These are phyloP conservation scores for Semaprochilodus insignis DNA, from an alignment of 2,797 vertebrate species.

Conservation along the genomic window DNA sequence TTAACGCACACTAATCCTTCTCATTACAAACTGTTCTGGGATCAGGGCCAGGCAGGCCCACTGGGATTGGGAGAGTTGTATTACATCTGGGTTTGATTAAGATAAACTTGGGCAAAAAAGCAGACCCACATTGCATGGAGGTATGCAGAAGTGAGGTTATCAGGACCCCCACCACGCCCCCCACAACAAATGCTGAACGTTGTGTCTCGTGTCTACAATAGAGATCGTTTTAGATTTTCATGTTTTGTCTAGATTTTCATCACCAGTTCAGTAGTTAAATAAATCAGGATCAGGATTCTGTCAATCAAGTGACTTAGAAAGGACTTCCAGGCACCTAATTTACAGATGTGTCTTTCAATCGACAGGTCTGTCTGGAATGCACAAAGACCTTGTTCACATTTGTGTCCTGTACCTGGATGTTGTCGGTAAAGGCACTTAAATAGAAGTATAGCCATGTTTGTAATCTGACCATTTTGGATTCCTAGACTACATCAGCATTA, in stretches of 20 bases:
- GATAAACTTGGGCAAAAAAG: conserved; percentile 29
- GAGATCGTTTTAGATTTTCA: background rate
- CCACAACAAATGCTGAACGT: background rate
- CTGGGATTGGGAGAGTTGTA: conserved; percentile 54
- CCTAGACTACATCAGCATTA: too few species aligned
- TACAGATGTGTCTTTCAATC: background rate
- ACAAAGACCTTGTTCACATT: background rate
- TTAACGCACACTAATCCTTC: conserved; percentile 71
- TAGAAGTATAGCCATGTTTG: too few species aligned
- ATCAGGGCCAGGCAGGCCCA: conserved; percentile 61
- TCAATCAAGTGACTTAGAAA: background rate
- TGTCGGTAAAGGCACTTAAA: too few species aligned
- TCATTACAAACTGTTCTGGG: conserved; percentile 71
- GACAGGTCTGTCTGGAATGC: background rate
- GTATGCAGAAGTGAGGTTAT: conserved; percentile 7
- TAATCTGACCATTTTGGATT: too few species aligned
- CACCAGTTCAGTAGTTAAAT: background rate
- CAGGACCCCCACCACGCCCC: background rate
- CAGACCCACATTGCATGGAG: conserved; percentile 6
- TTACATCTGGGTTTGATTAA: conserved; percentile 47
- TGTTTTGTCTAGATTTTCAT: background rate
- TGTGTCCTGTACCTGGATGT: too few species aligned
- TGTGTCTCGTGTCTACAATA: conserved; percentile 7
- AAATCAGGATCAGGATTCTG: background rate
- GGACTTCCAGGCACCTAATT: background rate